A percentile compares a stretch with the other conserved stretches of the same genome.
These are phyloP conservation scores for Amblyornis subalaris DNA, from an alignment of 2,113 vertebrate genomes.

Conservation along the genomic window DNA sequence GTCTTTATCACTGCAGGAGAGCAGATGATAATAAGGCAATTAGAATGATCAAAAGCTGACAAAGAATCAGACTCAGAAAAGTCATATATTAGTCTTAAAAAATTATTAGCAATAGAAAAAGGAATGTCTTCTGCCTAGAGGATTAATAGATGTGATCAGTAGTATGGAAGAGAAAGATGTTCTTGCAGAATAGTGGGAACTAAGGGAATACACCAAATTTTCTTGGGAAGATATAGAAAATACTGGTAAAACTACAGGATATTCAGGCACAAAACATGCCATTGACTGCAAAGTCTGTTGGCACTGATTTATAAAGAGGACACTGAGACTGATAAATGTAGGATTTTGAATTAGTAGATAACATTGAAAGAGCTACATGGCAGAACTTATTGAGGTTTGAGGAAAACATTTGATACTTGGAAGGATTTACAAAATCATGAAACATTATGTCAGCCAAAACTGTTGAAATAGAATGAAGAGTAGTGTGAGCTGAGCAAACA, in stretches of 20 bases:
- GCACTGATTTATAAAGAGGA: background rate
- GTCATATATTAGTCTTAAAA: slow-evolving; percentile 1
- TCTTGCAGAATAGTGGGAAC: background rate
- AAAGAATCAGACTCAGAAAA: background rate
- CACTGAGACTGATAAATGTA: background rate
- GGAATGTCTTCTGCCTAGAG: background rate
- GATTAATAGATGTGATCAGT: background rate
- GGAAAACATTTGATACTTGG: background rate
- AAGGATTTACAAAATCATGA: background rate
- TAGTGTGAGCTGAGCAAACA: background rate
- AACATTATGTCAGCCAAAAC: background rate
- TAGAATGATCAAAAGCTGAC: slow-evolving; percentile 49
- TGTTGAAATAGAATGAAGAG: background rate
- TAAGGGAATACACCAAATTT: background rate
- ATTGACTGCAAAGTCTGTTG: background rate
- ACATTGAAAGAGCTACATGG: background rate
- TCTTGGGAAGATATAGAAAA: background rate
- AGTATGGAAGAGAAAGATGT: background rate
- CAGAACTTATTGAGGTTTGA: background rate
- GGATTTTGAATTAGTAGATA: background rate
- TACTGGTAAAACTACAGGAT: background rate
- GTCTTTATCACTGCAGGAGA: slow-evolving; percentile 33
- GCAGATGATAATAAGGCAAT: slow-evolving; percentile 54
- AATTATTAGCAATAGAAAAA: slow-evolving; percentile 9
- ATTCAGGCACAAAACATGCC: background rate